These are phyloP conservation scores for Sebastes itinus DNA, from an alignment of 2,797 vertebrate genomes.

Conservation along the genomic window DNA sequence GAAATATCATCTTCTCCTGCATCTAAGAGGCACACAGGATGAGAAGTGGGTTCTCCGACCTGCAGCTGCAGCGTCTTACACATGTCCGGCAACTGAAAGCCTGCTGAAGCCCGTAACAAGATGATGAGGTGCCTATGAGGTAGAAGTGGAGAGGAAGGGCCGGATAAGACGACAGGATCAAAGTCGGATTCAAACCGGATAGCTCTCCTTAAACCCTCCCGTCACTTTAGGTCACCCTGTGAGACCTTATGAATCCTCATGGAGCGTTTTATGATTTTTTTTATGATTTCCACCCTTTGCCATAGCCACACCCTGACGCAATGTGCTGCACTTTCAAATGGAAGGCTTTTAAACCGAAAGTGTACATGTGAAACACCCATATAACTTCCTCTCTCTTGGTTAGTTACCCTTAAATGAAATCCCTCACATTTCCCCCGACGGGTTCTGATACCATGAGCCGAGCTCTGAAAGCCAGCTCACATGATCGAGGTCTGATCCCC, in stretches of 20 bases:
- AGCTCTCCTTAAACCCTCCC: conserved; percentile 41
- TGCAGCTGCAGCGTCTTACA: conserved; percentile 55
- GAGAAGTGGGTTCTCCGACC: conserved; percentile 17
- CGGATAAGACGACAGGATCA: conserved; percentile 54
- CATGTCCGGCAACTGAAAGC: conserved; percentile 34
- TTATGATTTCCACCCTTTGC: conserved; percentile 27
- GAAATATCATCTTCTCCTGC: conserved; percentile 53
- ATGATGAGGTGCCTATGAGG: conserved; percentile 77
- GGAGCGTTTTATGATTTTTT: conserved; percentile 29
- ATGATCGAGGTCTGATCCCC: conserved; percentile 52
- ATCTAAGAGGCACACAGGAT: neutral
- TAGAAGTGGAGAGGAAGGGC: conserved; percentile 47
- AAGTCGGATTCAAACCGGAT: conserved; percentile 48
- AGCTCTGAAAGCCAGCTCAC: conserved; percentile 40
- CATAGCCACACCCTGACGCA: conserved; percentile 28
- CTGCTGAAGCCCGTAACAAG: conserved; percentile 43
- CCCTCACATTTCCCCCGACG: conserved; percentile 38
- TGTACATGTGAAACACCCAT: neutral
- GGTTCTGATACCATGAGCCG: conserved; percentile 23
- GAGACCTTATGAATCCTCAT: conserved; percentile 62
- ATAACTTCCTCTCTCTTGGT: neutral
- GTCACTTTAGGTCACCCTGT: conserved; percentile 55
- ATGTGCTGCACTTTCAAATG: conserved; percentile 13
- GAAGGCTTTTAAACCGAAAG: conserved; percentile 9
- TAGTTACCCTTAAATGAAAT: conserved; percentile 30